Base-by-base conservation (phyloP, 2,113 vertebrate genomes). In the Hassar affinis region DNA sequence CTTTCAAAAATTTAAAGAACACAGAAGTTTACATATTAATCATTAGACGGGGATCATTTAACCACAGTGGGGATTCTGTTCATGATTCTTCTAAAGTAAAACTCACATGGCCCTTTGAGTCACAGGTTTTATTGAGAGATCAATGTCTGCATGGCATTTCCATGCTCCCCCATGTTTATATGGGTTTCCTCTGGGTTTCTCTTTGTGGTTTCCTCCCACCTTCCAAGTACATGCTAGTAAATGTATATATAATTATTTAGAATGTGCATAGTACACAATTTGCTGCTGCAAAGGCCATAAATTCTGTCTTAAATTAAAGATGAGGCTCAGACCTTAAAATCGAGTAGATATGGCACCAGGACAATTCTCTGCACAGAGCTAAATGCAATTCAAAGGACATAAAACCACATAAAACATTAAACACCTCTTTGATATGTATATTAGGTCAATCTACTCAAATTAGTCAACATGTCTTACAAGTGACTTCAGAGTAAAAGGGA, bases 221-320 rank as follows among this genome's bases (percentile, higher is more conserved):
- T 64, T 64, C 15, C 15, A 64, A 7, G 27, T 30, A 20, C 64
- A 38, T 35, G 18, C 17, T 38, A 9, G 33, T 38, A 68, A 10
- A 2, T 68, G 33, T 25, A 10, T 22, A 42, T 42, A 22, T 4
- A 11, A 2, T 2, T n/a, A n/a, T n/a, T n/a, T n/a, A n/a, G n/a
- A n/a, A n/a, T 42, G 35, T 7, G 47, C 11, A 74, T 42, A 25
- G 22, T 25, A 9, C n/a, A 20, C 64, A 59, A 38, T 51, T 47
- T 10, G 35, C 45, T 51, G 47, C 22, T 84, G 52, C 27, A 80
- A 25, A 3, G n/a, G 77, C 57, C 81, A 66, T 83, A 79, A 80
- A 85, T 86, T 61, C 69, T 27, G 45, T 18, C 33, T 49, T 90
- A 59, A 87, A 90, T 89, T 77, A 90, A 90, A 86, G 15, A 88